phyloP scores from a whole-genome alignment of 1,140 invertebrate species.

The Drosophila melanica region DNA sequence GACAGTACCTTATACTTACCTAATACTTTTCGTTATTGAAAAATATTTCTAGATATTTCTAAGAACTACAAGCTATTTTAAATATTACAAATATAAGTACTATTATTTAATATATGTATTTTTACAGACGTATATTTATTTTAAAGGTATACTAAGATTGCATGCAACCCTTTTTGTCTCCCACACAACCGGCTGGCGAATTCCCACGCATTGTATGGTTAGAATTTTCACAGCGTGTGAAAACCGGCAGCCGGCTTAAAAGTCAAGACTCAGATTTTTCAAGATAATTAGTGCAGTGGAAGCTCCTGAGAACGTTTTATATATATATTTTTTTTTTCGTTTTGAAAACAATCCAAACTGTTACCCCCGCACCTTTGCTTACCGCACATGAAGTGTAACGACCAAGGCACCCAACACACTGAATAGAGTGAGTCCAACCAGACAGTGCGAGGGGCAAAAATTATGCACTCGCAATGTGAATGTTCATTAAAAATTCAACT shows the following conservation, averaged over 20 bases:
- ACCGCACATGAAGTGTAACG: conserved; percentile 23
- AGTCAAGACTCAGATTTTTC: conserved; percentile 73
- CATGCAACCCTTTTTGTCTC: conserved; percentile 62
- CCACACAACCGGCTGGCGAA: conserved; percentile 63
- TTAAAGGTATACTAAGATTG: conserved; percentile 28
- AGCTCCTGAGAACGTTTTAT: conserved; percentile 67
- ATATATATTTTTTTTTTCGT: conserved; percentile 44
- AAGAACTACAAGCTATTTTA: conserved; percentile 10
- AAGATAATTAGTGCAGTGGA: conserved; percentile 76
- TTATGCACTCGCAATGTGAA: conserved; percentile 58
- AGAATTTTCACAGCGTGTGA: conserved; percentile 80
- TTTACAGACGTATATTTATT: conserved; percentile 23
- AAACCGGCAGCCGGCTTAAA: conserved; percentile 67
- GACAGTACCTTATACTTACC: too few species aligned
- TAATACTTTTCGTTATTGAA: neutral
- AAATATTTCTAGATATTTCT: neutral
- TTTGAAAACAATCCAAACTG: conserved; percentile 4
- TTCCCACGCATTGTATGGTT: conserved; percentile 75
- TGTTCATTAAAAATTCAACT: conserved; percentile 80
- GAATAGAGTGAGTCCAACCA: conserved; percentile 39
- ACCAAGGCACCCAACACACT: conserved; percentile 40
- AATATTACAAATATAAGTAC: conserved; percentile 18
- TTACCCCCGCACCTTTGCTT: conserved; percentile 10
- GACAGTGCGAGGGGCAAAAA: conserved; percentile 24
- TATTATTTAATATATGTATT: conserved; percentile 18